Evolutionary conservation across 1,140 invertebrate species (phyloP).

Genomic region (Caenorhabditis tropicalis): DNA sequence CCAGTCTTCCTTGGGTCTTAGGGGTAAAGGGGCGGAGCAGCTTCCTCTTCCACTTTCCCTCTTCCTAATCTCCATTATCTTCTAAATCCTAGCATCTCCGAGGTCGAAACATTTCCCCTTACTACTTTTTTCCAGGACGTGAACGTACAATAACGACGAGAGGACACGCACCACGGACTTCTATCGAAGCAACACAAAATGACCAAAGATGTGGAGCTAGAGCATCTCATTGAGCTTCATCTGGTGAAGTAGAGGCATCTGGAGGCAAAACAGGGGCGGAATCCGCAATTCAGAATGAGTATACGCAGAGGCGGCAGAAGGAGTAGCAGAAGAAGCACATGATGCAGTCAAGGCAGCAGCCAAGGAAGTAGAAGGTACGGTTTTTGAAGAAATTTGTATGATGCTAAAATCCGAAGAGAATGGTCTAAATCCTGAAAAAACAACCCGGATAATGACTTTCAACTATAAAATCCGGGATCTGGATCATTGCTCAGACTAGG

Average conservation of each 20-base stretch:
- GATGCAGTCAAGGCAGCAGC: slow-evolving; percentile 94
- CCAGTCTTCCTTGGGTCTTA: no score
- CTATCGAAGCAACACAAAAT: slow-evolving; percentile 92
- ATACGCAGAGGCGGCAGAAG: slow-evolving; percentile 88
- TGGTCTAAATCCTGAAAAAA: neutral
- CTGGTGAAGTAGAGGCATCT: slow-evolving; percentile 85
- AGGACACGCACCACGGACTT: slow-evolving; percentile 97
- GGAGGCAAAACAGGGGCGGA: slow-evolving; percentile 88
- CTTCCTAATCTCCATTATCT: no score
- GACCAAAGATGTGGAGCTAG: slow-evolving; percentile 87
- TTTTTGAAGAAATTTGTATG: neutral
- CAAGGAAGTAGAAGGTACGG: slow-evolving; percentile 91
- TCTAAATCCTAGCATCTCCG: neutral
- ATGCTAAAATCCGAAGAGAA: neutral
- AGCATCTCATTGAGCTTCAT: slow-evolving; percentile 84
- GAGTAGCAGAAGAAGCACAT: slow-evolving; percentile 93
- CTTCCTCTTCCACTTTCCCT: no score
- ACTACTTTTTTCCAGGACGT: slow-evolving; percentile 83
- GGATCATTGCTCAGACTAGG: neutral
- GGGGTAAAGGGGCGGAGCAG: no score
- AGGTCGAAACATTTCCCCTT: slow-evolving; percentile 52
- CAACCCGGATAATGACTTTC: slow-evolving; percentile 47
- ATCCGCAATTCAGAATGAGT: slow-evolving; percentile 86
- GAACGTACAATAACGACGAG: slow-evolving; percentile 88
- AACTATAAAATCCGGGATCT: slow-evolving; percentile 49